Evolutionary conservation across 2,113 vertebrate genomes (phyloP).

Genomic region (Trichomycterus rosablanca): DNA sequence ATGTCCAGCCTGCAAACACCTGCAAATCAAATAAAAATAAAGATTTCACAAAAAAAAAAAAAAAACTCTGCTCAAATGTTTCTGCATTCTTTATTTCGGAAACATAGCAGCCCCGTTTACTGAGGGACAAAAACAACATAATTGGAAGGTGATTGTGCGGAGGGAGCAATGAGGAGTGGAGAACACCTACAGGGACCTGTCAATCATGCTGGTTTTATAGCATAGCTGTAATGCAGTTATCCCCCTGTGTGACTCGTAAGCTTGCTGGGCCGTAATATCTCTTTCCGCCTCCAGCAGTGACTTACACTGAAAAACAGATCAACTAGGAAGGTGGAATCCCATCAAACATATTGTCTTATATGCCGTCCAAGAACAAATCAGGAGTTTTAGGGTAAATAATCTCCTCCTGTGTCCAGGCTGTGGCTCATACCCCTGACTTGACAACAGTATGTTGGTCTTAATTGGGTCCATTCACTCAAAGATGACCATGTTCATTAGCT

Average conservation of each 20-base stretch:
- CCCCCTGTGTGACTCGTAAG: conserved; percentile 21
- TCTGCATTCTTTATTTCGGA: conserved; percentile 18
- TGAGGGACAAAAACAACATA: not conserved
- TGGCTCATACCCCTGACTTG: conserved; percentile 27
- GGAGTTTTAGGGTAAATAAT: conserved; percentile 17
- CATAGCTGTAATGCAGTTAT: conserved; percentile 8
- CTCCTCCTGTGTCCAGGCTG: conserved; percentile 2
- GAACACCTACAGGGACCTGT: conserved; percentile 12
- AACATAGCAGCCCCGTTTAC: conserved; percentile 9
- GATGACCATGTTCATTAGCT: conserved; percentile 13
- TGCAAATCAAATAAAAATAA: conserved; percentile 30
- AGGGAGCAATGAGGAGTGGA: conserved; percentile 2
- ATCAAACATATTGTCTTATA: not conserved
- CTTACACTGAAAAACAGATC: conserved; percentile 6
- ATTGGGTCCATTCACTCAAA: conserved; percentile 16
- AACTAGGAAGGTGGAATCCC: not conserved
- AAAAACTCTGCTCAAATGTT: conserved; percentile 19
- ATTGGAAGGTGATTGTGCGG: not conserved
- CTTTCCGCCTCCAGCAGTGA: not conserved
- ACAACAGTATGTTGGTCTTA: conserved; percentile 11
- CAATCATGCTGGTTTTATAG: conserved; percentile 24
- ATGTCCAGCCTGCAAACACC: conserved; percentile 12
- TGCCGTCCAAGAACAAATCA: not conserved
- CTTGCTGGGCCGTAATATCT: conserved; percentile 20
- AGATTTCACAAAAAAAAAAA: conserved; percentile 24